Percentiles rank a stretch among this genome's conserved stretches.
These are phyloP conservation scores for Anticlea derivata DNA, from an alignment of 2,888 invertebrate genomes.

Conservation along the genomic window DNA sequence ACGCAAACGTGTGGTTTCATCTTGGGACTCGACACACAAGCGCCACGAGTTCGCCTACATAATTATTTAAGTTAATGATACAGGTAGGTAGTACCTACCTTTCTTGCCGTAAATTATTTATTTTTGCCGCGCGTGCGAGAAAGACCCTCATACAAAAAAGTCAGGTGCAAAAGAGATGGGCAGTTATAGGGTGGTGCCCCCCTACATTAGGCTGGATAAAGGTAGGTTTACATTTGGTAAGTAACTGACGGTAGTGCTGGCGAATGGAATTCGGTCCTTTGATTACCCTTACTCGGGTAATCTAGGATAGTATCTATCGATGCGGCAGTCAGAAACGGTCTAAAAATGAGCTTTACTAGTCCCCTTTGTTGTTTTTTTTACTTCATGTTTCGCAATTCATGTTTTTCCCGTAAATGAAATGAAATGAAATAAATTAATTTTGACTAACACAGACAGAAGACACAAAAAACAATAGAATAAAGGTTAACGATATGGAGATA, in stretches of 20 bases:
- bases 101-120: conserved; percentile 71
- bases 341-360: not conserved
- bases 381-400: too few relatives aligned
- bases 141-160: conserved; percentile 33
- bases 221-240: conserved; percentile 35
- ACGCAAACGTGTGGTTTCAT: conserved; percentile 44
- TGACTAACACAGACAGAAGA: too few relatives aligned
- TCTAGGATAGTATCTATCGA: too few relatives aligned
- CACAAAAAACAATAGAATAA: too few relatives aligned
- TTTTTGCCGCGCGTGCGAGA: conserved; percentile 55
- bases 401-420: too few relatives aligned
- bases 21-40: conserved; percentile 23
- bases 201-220: conserved; percentile 50
- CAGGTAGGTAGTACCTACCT: too few relatives aligned
- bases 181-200: conserved; percentile 56
- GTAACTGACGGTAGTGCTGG: not conserved
- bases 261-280: too few relatives aligned
- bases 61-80: conserved; percentile 82
- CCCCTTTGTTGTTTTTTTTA: too few relatives aligned
- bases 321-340: too few relatives aligned
- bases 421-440: too few relatives aligned
- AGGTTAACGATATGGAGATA: too few relatives aligned
- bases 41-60: conserved; percentile 58
- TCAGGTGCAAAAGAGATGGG: conserved; percentile 39
- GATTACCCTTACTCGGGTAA: too few relatives aligned